Evolutionary conservation across 2,113 vertebrate species (phyloP).

Genomic region (Corynorhinus townsendii): DNA sequence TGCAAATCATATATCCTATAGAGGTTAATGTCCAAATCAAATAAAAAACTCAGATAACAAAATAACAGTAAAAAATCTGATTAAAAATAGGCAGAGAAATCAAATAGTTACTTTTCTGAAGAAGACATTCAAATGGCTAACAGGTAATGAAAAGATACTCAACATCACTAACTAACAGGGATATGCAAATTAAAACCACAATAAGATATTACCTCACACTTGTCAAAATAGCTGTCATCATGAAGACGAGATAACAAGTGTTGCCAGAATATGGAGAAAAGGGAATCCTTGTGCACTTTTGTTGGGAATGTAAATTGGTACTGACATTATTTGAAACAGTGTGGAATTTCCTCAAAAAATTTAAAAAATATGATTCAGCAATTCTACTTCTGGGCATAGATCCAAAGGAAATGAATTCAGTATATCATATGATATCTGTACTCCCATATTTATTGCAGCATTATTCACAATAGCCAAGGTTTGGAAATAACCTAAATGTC

Average conservation of each 20-base stretch:
- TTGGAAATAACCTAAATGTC: neutral
- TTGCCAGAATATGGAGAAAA: neutral
- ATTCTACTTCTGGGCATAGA: neutral
- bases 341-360: neutral
- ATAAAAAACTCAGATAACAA: neutral
- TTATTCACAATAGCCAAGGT: neutral
- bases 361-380: neutral
- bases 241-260: neutral
- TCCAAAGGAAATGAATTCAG: neutral
- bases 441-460: neutral
- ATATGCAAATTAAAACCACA: neutral
- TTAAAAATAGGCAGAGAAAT: neutral
- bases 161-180: neutral
- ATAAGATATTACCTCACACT: neutral
- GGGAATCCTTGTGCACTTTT: neutral
- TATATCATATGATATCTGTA: neutral
- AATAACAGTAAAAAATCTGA: neutral
- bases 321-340: neutral
- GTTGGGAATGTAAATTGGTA: neutral
- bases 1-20: neutral
- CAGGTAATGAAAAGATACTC: neutral
- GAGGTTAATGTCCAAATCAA: neutral
- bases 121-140: neutral
- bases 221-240: neutral
- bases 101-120: neutral